These are phyloP conservation scores for Enchytraeus crypticus DNA, from an alignment of 2,888 invertebrate genomes.

Conservation along the genomic window DNA sequence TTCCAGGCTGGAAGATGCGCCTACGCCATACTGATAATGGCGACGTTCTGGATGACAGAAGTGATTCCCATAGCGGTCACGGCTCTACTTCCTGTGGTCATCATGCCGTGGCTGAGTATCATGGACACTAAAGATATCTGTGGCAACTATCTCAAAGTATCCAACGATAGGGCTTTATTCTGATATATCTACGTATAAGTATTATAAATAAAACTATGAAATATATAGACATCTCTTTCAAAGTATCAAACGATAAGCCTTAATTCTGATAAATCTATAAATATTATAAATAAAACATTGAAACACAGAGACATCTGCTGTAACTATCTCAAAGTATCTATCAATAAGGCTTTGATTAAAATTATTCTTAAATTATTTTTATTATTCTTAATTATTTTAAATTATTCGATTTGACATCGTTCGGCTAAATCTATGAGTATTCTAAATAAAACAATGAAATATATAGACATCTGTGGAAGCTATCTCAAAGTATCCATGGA, in stretches of 20 bases:
- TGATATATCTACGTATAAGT: too few species aligned
- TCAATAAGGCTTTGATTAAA: background rate
- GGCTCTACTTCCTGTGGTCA: slow-evolving; percentile 29
- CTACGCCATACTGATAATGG: slow-evolving; percentile 37
- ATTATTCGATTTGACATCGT: too few species aligned
- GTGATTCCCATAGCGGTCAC: slow-evolving; percentile 32
- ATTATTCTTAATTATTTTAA: too few species aligned
- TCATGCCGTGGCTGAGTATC: slow-evolving; percentile 30
- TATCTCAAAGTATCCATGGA: too few species aligned
- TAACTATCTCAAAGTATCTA: slow-evolving; percentile 29
- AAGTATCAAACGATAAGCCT: too few species aligned
- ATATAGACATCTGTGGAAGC: slow-evolving; percentile 23
- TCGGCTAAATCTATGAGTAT: too few species aligned
- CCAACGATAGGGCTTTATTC: background rate
- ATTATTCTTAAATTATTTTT: too few species aligned
- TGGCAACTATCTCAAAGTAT: slow-evolving; percentile 29
- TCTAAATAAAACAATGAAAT: too few species aligned
- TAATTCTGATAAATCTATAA: too few species aligned
- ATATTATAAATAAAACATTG: too few species aligned
- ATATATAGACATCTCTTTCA: too few species aligned
- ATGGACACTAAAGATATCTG: slow-evolving; percentile 25
- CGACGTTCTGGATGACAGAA: slow-evolving; percentile 33
- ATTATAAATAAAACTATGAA: too few species aligned
- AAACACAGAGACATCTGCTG: slow-evolving; percentile 23
- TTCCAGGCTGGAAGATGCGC: slow-evolving; percentile 39